These are phyloP conservation scores for Pammene fasciana DNA, from an alignment of 2,888 invertebrate species.

Conservation along the genomic window DNA sequence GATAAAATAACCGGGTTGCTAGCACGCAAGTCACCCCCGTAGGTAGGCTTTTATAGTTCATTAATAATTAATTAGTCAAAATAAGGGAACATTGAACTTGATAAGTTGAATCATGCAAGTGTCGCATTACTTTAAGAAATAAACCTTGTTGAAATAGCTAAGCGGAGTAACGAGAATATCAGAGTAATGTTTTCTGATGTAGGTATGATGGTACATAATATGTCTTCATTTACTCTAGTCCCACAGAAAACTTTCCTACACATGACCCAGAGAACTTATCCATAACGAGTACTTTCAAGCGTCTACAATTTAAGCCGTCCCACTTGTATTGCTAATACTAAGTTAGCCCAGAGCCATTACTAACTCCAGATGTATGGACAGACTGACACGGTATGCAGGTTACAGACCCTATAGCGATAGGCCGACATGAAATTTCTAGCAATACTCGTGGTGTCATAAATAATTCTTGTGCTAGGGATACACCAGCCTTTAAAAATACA, in stretches of 20 bases:
- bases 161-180: too few species aligned
- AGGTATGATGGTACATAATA: too few species aligned
- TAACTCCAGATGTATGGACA: constrained; percentile 33
- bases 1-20: not conserved
- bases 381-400: constrained; percentile 42
- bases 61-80: constrained; percentile 4
- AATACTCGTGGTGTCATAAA: constrained; percentile 48
- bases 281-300: constrained; percentile 40
- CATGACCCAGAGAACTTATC: constrained; percentile 38
- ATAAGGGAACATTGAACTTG: not conserved
- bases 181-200: too few species aligned
- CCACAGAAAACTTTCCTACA: constrained; percentile 35
- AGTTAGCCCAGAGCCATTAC: constrained; percentile 39
- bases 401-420: constrained; percentile 56
- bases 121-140: too few species aligned
- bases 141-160: too few species aligned
- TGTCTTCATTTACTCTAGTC: constrained; percentile 22
- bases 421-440: constrained; percentile 59
- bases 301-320: constrained; percentile 39
- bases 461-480: constrained; percentile 24
- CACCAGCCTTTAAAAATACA: constrained; percentile 19
- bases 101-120: too few species aligned
- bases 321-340: constrained; percentile 39
- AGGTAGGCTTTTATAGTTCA: constrained; percentile 4
- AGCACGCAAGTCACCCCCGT: constrained; percentile 22